Percentiles rank a stretch among this genome's conserved stretches.
Evolutionary conservation across 2,113 vertebrate genomes (phyloP).

Genomic region (Pseudorectes ferrugineus): DNA sequence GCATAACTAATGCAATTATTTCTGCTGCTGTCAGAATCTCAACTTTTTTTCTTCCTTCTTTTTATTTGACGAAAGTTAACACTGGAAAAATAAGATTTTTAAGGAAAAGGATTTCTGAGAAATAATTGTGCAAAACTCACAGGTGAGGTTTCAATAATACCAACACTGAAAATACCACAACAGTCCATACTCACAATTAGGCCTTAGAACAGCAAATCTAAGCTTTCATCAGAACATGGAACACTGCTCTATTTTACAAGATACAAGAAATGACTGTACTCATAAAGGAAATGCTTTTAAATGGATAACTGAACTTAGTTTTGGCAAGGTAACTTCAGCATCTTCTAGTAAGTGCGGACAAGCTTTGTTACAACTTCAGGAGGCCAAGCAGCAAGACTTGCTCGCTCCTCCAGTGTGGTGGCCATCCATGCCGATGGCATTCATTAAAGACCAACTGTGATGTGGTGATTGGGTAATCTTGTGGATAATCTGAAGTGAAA

Average conservation of each 20-base stretch:
- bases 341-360: not conserved
- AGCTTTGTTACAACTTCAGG: not conserved
- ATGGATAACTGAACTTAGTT: not conserved
- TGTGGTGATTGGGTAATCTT: not conserved
- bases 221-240: not conserved
- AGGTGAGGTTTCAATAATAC: not conserved
- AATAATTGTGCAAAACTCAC: not conserved
- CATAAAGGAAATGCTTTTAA: not conserved
- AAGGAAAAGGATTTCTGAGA: not conserved
- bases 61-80: not conserved
- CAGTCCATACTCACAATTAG: not conserved
- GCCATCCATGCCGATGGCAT: not conserved
- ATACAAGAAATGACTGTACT: not conserved
- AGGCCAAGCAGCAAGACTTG: not conserved
- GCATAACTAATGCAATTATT: not conserved
- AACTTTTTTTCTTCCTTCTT: not conserved
- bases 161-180: not conserved
- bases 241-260: not conserved
- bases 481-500: slow-evolving; percentile 2
- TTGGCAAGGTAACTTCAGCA: not conserved
- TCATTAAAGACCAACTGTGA: not conserved
- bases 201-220: not conserved
- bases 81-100: not conserved
- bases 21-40: not conserved
- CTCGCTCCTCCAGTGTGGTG: not conserved